Percentiles rank a stretch among this genome's conserved stretches.
Evolutionary conservation across 2,797 vertebrate genomes (phyloP).

Genomic region (Catostomus latipinnis): DNA sequence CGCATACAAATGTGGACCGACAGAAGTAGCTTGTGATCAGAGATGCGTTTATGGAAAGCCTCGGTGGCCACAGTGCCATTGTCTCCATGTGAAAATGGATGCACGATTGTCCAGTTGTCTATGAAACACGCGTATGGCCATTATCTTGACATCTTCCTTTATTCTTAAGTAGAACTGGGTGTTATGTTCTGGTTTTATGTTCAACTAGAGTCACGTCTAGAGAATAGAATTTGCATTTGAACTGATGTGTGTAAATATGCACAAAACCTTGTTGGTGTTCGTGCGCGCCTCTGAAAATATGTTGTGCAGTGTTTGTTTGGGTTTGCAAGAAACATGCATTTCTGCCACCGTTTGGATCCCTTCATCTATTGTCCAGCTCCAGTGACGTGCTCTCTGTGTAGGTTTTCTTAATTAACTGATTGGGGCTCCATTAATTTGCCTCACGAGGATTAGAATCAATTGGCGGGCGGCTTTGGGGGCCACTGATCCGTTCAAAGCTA

Average conservation of each 20-base stretch:
- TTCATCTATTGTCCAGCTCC: slow-evolving; percentile 29
- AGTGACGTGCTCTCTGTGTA: slow-evolving; percentile 72
- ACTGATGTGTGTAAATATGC: not conserved
- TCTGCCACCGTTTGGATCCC: not conserved
- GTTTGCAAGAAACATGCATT: not conserved
- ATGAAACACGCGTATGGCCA: not conserved
- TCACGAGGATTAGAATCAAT: slow-evolving; percentile 86
- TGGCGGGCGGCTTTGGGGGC: slow-evolving; percentile 72
- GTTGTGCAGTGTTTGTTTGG: slow-evolving; percentile 18
- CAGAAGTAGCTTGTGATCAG: slow-evolving; percentile 14
- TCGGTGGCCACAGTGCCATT: slow-evolving; percentile 36
- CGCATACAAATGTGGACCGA: not conserved
- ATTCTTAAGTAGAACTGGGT: no score
- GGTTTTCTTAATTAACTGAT: slow-evolving; percentile 89
- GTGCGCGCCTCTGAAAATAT: not conserved
- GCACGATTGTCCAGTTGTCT: not conserved
- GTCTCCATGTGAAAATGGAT: slow-evolving; percentile 33
- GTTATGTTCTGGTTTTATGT: no score
- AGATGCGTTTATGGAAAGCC: not conserved
- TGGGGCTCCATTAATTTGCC: slow-evolving; percentile 87
- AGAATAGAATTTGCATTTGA: not conserved
- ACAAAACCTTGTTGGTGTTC: not conserved
- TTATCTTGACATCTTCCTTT: not conserved
- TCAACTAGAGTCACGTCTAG: not conserved
- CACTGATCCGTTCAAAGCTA: slow-evolving; percentile 66